Evolutionary conservation across 2,797 vertebrate species (phyloP), one percentile per base, ranked within the genome.

Genomic region (Acanthurus lineatus): DNA sequence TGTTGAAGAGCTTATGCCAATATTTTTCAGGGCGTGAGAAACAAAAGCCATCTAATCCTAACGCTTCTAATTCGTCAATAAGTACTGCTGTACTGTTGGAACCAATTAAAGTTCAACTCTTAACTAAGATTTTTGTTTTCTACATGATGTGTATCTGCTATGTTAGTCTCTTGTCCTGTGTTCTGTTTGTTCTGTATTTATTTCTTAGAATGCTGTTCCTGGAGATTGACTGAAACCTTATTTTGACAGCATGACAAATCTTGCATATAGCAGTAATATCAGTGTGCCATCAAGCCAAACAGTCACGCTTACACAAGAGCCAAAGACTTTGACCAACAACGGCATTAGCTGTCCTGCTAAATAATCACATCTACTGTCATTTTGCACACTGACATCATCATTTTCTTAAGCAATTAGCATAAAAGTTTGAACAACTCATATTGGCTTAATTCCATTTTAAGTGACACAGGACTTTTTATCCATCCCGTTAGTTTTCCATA

Each of bases 21-120:
- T 77, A 76, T 75, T 83, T 85, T 81, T 85, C 61, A 62, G 60
- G 68, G 59, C 89, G 84, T 83, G 67, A 81, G 76, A 85, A 88
- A 88, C 71, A 81, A 70, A 81, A 82, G 40, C 80, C 73, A 40
- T 76, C 5, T 12, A 52, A 73, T 71, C 60, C 58, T 63, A 42
- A 67, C 60, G 67, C 49, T 80, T 56, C 52, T 65, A 65, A 72
- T 75, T 48, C 9, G 38, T 32, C 3, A 72, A 22, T 59, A 56
- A 32, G 77, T 68, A 53, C 49, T 48, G 49, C 60, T 22, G 16
- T 19, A 2, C 16, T 32, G 42, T 48, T 62, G 56, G 16, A 75
- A 58, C 42, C 47, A 63, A 20, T 20, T 64, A 1, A 35, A 61
- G n/a, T 44, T 20, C 53, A 49, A 16, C 32, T 59, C 12, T 58